Base-by-base conservation (phyloP, 2,797 vertebrate species). In the Muraenolepis orangiensis region DNA sequence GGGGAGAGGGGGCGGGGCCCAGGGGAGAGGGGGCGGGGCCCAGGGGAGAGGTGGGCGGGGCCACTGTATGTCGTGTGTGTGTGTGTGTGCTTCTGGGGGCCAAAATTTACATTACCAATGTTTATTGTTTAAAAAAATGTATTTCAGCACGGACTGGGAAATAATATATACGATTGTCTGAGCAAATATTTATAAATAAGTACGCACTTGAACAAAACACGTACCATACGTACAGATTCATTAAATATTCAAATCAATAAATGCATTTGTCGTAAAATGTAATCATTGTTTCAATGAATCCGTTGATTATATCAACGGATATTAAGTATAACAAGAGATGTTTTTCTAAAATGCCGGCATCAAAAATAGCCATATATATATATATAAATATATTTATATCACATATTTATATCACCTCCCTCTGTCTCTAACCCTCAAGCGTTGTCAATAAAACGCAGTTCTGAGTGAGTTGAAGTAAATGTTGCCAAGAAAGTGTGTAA, bases 391-490 rank as follows among this genome's bases (percentile, higher is more conserved):
- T 6, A 51, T 51, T n/a, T 51, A 34, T 34, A 20, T 46, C 1
- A 51, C n/a, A 51, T 51, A 34, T 34, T 4, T 46, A 6, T 51
- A 51, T 51, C 46, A 20, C 46, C n/a, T 51, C 5, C 46, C 18
- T 51, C 46, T 7, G 46, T 51, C 1, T n/a, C 1, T 51, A 51
- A 20, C 46, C 1, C 46, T 51, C 46, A 7, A n/a, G 20, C 18
- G 20, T 51, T n/a, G 46, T 51, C 46, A n/a, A 82, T 88, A 85
- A 88, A 91, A 91, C 84, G 88, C 90, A 86, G 89, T 90, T 87
- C 20, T 61, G 83, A 83, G 84, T 86, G 77, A 81, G 80, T 73
- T 81, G 75, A 84, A 89, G 82, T 89, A 84, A 83, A 83, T 80
- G 81, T 42, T 66, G 76, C 78, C 11, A 26, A 66, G 64, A 3